Evolutionary conservation across 2,113 vertebrate genomes (phyloP), one percentile per base, ranked within the genome.

Genomic region (Eptesicus fuscus): DNA sequence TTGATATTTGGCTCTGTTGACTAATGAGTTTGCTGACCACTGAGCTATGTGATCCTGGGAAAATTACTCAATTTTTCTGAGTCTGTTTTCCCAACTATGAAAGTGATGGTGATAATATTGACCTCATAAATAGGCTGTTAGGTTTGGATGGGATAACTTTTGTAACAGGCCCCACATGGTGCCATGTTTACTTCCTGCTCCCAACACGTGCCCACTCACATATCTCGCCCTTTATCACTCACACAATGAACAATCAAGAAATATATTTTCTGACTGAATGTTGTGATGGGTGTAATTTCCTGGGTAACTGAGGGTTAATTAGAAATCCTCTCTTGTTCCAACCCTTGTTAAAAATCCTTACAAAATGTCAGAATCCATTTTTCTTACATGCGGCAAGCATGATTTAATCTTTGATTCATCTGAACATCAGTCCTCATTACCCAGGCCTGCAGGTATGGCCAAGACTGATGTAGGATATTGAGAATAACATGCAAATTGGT

Each of bases 291-390:
- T 97, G 44, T 59, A 86, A 95, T 97, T 96, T 96, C 44, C 78
- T 87, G 91, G 73, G 73, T 91, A 97, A 95, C 95, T 83, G 73
- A 82, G 74, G 94, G 92, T 96, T 97, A 97, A 95, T 96, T 96
- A 92, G 77, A 95, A 96, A 93, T 85, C 51, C 25, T 94, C 90
- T 84, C 95, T 92, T 96, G 71, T 92, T 88, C 82, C 76, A 96
- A 61, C 78, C 88, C 90, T 94, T 93, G 88, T 97, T 97, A 94
- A 88, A 92, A 91, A 93, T 83, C 92, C 91, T 86, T 93, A 91
- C 73, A 87, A 95, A 85, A 79, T 93, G 95, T 88, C 95, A 96
- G 90, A 92, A 94, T 90, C 74, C 85, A 92, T 97, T 97, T 97
- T 94, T 94, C 90, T 96, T 90, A 83, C 30, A 53, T 16, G 28